phyloP scores from a whole-genome alignment of 2,888 invertebrate species.

The Scaptomyza caliginosa region DNA sequence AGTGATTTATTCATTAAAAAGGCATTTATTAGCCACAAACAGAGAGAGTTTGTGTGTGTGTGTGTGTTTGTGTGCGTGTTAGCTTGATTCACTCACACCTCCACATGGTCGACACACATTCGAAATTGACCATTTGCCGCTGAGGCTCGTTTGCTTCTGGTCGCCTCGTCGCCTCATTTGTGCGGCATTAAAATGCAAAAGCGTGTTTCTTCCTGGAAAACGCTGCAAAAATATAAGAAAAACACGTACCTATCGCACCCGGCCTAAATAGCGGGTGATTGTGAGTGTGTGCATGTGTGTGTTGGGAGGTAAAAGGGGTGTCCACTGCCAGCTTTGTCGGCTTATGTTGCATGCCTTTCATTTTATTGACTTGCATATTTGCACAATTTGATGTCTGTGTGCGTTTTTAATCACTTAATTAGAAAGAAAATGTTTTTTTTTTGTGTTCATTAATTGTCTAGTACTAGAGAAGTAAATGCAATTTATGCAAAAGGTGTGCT shows the following conservation, averaged over 20 bases:
- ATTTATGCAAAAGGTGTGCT: conserved; percentile 65
- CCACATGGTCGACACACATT: conserved; percentile 53
- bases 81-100: conserved; percentile 52
- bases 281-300: conserved; percentile 12
- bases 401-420: conserved; percentile 79
- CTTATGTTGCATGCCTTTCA: conserved; percentile 46
- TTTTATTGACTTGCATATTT: conserved; percentile 72
- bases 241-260: conserved; percentile 11
- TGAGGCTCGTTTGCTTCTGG: conserved; percentile 50
- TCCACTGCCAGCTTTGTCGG: conserved; percentile 23
- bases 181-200: conserved; percentile 78
- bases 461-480: conserved; percentile 42
- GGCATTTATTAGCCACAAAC: conserved; percentile 83
- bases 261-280: conserved; percentile 10
- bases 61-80: conserved; percentile 40
- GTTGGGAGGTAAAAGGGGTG: not conserved
- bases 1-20: conserved; percentile 84
- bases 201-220: conserved; percentile 82
- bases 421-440: conserved; percentile 45
- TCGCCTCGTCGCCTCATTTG: conserved; percentile 70
- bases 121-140: conserved; percentile 31
- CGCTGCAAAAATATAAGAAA: conserved; percentile 46
- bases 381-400: conserved; percentile 57
- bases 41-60: conserved; percentile 32
- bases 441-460: conserved; percentile 62